These are phyloP conservation scores for Coregonus ussuriensis DNA, from an alignment of 2,797 vertebrate genomes.

Conservation along the genomic window DNA sequence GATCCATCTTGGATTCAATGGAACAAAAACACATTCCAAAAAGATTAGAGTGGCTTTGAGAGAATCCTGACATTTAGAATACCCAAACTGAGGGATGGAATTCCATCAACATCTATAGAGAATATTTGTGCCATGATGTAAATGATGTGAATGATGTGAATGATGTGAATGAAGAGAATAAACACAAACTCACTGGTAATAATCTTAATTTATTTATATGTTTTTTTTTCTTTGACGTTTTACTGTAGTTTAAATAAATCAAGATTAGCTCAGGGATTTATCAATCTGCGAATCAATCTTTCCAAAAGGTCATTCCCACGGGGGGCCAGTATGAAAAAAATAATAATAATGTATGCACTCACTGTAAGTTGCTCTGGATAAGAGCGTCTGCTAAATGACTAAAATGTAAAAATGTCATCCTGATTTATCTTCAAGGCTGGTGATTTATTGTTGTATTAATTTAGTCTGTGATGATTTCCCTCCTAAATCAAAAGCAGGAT, in stretches of 20 bases:
- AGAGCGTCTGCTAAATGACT: no score
- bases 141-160: not conserved
- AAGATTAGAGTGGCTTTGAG: not conserved
- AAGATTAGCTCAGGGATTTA: conserved; percentile 3
- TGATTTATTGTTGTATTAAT: conserved; percentile 11
- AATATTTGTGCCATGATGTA: not conserved
- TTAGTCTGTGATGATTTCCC: not conserved
- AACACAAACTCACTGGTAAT: not conserved
- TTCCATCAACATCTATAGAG: not conserved
- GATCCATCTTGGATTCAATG: not conserved
- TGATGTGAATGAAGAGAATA: not conserved
- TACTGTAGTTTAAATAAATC: not conserved
- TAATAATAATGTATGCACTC: no score
- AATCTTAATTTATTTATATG: not conserved
- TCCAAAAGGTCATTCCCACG: not conserved
- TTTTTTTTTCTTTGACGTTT: not conserved
- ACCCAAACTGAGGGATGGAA: not conserved
- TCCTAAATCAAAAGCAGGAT: conserved; percentile 10
- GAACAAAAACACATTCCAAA: not conserved
- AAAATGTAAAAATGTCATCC: conserved; percentile 1
- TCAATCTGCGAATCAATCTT: conserved; percentile 2
- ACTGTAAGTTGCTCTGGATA: no score
- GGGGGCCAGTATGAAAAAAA: no score
- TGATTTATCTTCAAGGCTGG: not conserved
- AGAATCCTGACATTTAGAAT: not conserved